Evolutionary conservation across 2,888 invertebrate genomes (phyloP), one percentile per base, ranked within the genome.

Genomic region (Dolichopus griseipennis): DNA sequence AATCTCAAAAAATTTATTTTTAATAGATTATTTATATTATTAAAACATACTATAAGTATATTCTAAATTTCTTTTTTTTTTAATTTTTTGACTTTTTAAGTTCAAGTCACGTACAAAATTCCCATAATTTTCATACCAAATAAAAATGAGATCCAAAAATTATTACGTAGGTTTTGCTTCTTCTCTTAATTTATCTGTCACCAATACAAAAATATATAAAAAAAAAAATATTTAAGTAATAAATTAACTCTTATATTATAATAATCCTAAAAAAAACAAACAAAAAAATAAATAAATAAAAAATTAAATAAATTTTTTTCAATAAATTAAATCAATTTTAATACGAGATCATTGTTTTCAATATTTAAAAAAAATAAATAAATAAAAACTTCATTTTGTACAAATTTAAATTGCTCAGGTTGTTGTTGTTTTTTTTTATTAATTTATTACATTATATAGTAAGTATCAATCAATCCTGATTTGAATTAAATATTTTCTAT

Each of bases 21-120:
- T 52, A 52, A 52, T 52, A 52, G 52, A 52, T 52, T 52, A 52
- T 52, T 52, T n/a, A 18, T 18, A 52, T 18, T 52, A 52, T 52
- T 52, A 52, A 52, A 18, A 52, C n/a, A 18, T 52, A 52, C 15
- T 52, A 52, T 18, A n/a, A 52, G 27, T 18, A 52, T 18, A 52
- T 52, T 52, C 52, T n/a, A 52, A 52, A 52, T 18, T 52, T 52
- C 15, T 52, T 52, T 27, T 27, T 27, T 27, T 27, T 5, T 27
- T 27, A 4, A 27, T 27, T 5, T 52, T 52, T 52, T 52, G 52
- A 12, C 18, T 52, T 52, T n/a, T 18, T 6, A n/a, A 52, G 52
- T 52, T 52, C 52, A 52, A 52, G 52, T 52, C 52, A 52, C 52
- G 52, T 52, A 52, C 52, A 52, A 52, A 3, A 52, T 52, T n/a